phyloP scores from a whole-genome alignment of 2,888 invertebrate species.

The Ophion costatus region DNA sequence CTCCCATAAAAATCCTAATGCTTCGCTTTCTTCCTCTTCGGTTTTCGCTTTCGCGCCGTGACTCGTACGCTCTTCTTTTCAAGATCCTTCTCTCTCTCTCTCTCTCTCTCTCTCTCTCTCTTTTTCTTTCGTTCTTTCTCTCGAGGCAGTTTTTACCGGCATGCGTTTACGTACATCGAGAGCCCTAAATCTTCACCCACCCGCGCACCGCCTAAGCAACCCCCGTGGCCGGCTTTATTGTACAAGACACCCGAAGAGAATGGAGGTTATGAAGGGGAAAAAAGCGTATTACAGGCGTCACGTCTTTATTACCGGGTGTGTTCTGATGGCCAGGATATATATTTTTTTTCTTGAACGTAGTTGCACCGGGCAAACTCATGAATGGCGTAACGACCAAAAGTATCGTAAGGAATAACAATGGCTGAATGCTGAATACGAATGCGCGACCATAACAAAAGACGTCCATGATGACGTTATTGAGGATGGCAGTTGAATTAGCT shows the following conservation, averaged over 20 bases:
- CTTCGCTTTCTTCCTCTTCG: slow-evolving; percentile 66
- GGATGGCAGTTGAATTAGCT: slow-evolving; percentile 35
- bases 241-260: slow-evolving; percentile 44
- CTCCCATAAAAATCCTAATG: slow-evolving; percentile 82
- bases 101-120: slow-evolving; percentile 24
- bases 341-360: background rate
- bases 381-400: slow-evolving; percentile 27
- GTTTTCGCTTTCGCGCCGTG: slow-evolving; percentile 36
- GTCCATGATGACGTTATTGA: slow-evolving; percentile 19
- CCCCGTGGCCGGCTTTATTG: slow-evolving; percentile 66
- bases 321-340: slow-evolving; percentile 36
- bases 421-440: slow-evolving; percentile 16
- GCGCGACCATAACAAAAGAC: slow-evolving; percentile 3
- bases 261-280: slow-evolving; percentile 65
- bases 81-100: slow-evolving; percentile 2
- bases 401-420: slow-evolving; percentile 29
- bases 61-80: slow-evolving; percentile 21
- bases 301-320: slow-evolving; percentile 63
- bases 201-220: slow-evolving; percentile 66
- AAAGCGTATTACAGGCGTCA: slow-evolving; percentile 47
- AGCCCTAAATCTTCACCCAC: slow-evolving; percentile 76
- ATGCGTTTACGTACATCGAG: slow-evolving; percentile 78
- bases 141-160: slow-evolving; percentile 43
- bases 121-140: slow-evolving; percentile 20
- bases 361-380: slow-evolving; percentile 20